Base-by-base conservation (phyloP, 2,113 vertebrate genomes). In the Puma concolor region DNA sequence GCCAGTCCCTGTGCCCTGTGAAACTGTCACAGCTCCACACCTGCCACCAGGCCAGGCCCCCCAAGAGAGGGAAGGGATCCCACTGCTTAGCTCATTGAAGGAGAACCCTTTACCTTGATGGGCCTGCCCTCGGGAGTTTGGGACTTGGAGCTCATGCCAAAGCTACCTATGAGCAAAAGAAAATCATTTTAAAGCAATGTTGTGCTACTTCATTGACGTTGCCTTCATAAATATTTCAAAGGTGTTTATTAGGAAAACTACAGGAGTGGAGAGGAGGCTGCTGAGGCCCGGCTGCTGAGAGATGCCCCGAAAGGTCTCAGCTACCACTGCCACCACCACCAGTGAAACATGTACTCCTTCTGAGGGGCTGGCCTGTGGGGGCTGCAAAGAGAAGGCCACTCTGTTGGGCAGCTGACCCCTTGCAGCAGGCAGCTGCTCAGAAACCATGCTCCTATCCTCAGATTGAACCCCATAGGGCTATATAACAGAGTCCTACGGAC, bases 161-260 rank as follows among this genome's bases (percentile, higher is more conserved):
- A 82, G 27, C 64, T 60, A 66, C 74, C 86, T 74, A 69, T 41
- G 63, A 82, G 67, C 67, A 81, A 66, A 79, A 95, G 69, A 82
- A 97, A 96, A 82, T 66, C 17, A 83, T 87, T 88, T 92, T 80
- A 91, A 95, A 87, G 83, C 63, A 44, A 77, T 71, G 86, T 54
- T 84, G 67, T 63, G 52, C 67, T 86, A 64, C 91, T 97, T 96
- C 92, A 72, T 1, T 63, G 87, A 92, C 91, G 91, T 93, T 87
- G 54, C 90, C 92, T 90, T 96, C 80, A 94, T 97, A 96, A 96
- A 97, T 97, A 97, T 96, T 98, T 97, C 91, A 96, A 82, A 96
- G 87, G 76, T 95, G 71, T 97, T 98, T 97, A 97, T 96, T 96
- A 98, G 88, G 89, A 96, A 96, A 97, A 96, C 94, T 81, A 57